A percentile compares a stretch with the other conserved stretches of the same genome.
These are phyloP conservation scores for Nyctereutes procyonoides DNA, from an alignment of 2,113 vertebrate genomes.

Conservation along the genomic window DNA sequence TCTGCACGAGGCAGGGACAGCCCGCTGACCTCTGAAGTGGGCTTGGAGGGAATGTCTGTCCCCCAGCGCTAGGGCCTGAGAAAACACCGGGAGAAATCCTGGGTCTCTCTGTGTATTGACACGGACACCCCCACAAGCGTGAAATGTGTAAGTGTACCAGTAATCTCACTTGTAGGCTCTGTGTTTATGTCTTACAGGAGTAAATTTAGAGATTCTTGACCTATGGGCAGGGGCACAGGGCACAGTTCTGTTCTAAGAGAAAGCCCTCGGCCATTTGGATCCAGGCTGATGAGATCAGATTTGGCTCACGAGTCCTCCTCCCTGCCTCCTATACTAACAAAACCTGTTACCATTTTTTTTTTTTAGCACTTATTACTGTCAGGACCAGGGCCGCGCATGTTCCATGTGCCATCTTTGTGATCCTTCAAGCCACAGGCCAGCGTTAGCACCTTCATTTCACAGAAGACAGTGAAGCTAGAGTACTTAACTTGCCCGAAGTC, in stretches of 20 bases:
- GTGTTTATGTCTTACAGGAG: neutral
- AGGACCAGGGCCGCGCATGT: neutral
- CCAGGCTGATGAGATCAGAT: neutral
- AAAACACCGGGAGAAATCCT: neutral
- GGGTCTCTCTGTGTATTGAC: neutral
- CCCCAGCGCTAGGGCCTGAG: neutral
- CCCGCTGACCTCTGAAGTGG: neutral
- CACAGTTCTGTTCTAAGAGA: neutral
- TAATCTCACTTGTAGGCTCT: neutral
- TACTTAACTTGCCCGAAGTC: neutral
- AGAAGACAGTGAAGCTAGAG: neutral
- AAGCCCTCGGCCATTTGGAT: neutral
- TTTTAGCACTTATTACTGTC: neutral
- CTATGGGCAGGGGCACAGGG: neutral
- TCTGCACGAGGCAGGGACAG: neutral
- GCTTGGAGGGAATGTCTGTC: neutral
- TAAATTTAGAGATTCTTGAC: constrained; percentile 19
- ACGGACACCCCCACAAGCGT: neutral
- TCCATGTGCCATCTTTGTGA: neutral
- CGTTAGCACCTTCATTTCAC: neutral
- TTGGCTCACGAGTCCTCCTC: neutral
- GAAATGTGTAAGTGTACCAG: neutral
- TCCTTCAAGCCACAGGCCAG: neutral
- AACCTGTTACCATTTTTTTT: neutral
- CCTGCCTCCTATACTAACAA: neutral